phyloP scores from a whole-genome alignment of 2,113 vertebrate species.

The Eubucco bourcierii region DNA sequence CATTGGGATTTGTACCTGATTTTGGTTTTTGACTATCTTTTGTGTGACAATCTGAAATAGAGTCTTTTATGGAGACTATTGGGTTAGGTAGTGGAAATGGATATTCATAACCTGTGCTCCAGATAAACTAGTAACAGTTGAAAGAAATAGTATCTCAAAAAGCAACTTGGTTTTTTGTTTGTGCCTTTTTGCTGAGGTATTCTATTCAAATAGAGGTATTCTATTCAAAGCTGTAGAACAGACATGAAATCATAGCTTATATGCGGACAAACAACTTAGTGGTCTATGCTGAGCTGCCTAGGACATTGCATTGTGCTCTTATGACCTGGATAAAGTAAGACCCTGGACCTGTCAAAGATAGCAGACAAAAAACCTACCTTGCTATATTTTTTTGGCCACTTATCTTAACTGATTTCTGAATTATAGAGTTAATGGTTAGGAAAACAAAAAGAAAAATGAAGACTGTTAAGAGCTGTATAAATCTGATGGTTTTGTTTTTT shows the following conservation, averaged over 20 bases:
- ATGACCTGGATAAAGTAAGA: neutral
- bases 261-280: neutral
- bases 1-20: neutral
- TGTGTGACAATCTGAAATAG: neutral
- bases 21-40: neutral
- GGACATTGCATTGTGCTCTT: neutral
- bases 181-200: neutral
- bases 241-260: neutral
- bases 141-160: neutral
- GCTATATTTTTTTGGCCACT: neutral
- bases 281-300: neutral
- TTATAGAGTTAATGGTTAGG: neutral
- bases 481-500: neutral
- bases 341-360: neutral
- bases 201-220: neutral
- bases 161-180: neutral
- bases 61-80: neutral
- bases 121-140: accelerated
- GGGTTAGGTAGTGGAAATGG: neutral
- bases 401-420: neutral
- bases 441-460: too few relatives aligned
- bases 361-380: accelerated
- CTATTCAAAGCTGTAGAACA: neutral
- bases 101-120: neutral
- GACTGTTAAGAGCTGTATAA: neutral